Conservation (phyloP, 2,113 vertebrate genomes). For the Ceuthmochares aereus region DNA sequence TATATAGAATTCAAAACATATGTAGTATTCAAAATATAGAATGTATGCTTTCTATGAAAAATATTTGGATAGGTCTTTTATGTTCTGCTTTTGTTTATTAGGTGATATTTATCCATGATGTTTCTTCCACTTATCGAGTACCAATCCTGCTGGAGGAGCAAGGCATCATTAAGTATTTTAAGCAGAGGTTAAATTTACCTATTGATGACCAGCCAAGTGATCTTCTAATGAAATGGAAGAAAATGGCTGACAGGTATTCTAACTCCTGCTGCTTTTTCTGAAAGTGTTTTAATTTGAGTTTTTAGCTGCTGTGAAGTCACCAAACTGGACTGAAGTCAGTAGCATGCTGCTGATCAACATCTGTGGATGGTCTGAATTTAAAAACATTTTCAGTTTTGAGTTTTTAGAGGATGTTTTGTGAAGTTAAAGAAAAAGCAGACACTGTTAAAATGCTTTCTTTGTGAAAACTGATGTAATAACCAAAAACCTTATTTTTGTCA, state of each 20-base stretch:
- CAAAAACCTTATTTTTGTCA: constrained; percentile 34
- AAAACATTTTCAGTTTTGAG: neutral
- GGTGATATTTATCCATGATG: constrained; percentile 85
- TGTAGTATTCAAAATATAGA: neutral
- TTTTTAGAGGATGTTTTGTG: neutral
- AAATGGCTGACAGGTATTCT: constrained; percentile 83
- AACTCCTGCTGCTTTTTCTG: neutral
- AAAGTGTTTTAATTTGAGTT: neutral
- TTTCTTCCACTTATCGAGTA: constrained; percentile 82
- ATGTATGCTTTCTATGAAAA: neutral
- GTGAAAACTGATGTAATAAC: neutral
- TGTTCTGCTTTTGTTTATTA: neutral
- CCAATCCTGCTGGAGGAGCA: constrained; percentile 82
- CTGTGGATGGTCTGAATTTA: neutral
- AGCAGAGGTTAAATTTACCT: constrained; percentile 79
- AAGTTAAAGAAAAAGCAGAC: neutral
- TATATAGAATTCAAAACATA: neutral
- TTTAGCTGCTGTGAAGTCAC: neutral
- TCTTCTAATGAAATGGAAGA: constrained; percentile 81
- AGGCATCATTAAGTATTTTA: constrained; percentile 80
- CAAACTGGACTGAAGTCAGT: neutral
- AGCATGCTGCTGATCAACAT: neutral
- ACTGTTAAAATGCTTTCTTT: neutral
- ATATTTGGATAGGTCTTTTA: neutral
- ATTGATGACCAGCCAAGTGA: constrained; percentile 75